These are phyloP conservation scores for Sinhomidia bicolor DNA, from an alignment of 2,888 invertebrate species.

Conservation along the genomic window DNA sequence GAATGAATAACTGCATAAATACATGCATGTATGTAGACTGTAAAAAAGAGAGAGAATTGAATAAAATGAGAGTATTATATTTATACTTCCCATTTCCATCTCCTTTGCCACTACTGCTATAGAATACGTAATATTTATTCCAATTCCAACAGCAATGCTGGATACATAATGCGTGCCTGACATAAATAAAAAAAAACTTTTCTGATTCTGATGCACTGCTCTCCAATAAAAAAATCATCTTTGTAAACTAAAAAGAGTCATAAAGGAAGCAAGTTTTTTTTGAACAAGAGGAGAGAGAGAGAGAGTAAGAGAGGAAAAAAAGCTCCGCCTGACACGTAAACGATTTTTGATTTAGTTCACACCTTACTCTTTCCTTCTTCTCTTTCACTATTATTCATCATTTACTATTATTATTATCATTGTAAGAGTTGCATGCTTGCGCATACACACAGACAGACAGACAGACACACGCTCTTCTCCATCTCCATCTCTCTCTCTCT, in stretches of 20 bases:
- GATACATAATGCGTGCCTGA: not conserved
- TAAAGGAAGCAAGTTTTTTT: slow-evolving; percentile 44
- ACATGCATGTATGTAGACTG: too few species aligned
- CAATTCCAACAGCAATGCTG: too few species aligned
- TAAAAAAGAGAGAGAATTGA: too few species aligned
- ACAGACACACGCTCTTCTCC: not conserved
- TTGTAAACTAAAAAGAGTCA: not conserved
- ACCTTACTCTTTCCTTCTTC: slow-evolving; percentile 15
- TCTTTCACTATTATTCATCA: not conserved
- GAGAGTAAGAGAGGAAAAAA: not conserved
- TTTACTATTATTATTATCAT: not conserved
- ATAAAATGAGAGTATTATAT: too few species aligned
- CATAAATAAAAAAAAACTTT: not conserved
- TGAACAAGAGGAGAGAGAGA: too few species aligned
- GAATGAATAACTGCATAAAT: too few species aligned
- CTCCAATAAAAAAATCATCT: slow-evolving; percentile 1
- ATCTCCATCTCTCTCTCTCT: not conserved
- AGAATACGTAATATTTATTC: too few species aligned
- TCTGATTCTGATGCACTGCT: not conserved
- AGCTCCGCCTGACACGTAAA: slow-evolving; percentile 40
- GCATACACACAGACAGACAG: not conserved
- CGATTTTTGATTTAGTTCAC: slow-evolving; percentile 49
- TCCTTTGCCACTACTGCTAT: too few species aligned
- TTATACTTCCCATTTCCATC: too few species aligned
- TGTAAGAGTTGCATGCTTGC: not conserved